A percentile compares a stretch with the other conserved stretches of the same genome.
Conservation (phyloP, 2,888 invertebrate species). For the Mesoligia furuncula region DNA sequence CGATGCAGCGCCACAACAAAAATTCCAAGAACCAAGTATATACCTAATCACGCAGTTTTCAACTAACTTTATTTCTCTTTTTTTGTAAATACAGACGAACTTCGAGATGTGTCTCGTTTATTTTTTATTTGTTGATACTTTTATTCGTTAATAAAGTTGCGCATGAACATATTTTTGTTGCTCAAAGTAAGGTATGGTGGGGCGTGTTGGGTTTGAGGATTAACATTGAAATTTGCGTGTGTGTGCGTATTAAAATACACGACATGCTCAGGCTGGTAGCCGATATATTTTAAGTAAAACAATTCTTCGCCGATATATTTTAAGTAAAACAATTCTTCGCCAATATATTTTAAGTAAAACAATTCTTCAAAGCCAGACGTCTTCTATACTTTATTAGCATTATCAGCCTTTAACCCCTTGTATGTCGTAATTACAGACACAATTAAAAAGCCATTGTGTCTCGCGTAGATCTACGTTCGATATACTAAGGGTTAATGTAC, state of each 20-base stretch:
- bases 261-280: slow-evolving; percentile 9
- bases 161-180: slow-evolving; percentile 55
- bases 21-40: slow-evolving; percentile 39
- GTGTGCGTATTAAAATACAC: slow-evolving; percentile 28
- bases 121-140: slow-evolving; percentile 53
- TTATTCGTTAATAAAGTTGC: slow-evolving; percentile 55
- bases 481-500: too few species aligned
- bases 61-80: slow-evolving; percentile 51
- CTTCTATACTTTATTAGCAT: background rate
- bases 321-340: too few species aligned
- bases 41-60: slow-evolving; percentile 62
- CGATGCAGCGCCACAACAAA: slow-evolving; percentile 69
- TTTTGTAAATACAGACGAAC: slow-evolving; percentile 37
- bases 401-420: too few species aligned
- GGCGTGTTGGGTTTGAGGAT: slow-evolving; percentile 53
- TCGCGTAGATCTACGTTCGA: too few species aligned
- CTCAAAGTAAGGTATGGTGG: slow-evolving; percentile 38
- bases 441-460: too few species aligned
- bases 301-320: too few species aligned
- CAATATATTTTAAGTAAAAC: too few species aligned
- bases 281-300: slow-evolving; percentile 49
- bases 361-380: slow-evolving; percentile 5
- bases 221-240: slow-evolving; percentile 42
- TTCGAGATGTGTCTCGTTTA: slow-evolving; percentile 50
- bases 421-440: too few species aligned